phyloP scores from a whole-genome alignment of 2,888 invertebrate species.

The Prosapia bicincta region DNA sequence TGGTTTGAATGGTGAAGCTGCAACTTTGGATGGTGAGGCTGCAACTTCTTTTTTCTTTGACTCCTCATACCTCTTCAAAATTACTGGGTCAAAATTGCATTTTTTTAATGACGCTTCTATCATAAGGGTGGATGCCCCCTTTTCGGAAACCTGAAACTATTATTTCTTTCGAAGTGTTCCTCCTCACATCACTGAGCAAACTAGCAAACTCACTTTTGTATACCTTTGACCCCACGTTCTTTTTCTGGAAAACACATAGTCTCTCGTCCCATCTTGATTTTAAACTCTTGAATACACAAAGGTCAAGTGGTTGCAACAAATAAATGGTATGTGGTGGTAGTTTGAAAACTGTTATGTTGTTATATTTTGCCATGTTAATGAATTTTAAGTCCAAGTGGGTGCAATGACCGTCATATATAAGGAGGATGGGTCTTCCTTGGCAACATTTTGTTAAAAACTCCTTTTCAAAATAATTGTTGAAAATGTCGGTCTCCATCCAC shows the following conservation, averaged over 20 bases:
- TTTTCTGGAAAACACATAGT: neutral
- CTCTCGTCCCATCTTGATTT: conserved; percentile 8
- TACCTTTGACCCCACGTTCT: neutral
- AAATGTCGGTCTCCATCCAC: conserved; percentile 43
- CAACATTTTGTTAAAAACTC: neutral
- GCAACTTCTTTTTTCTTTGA: neutral
- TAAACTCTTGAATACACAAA: conserved; percentile 39
- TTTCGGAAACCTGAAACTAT: neutral
- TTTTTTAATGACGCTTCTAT: neutral
- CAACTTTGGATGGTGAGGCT: neutral
- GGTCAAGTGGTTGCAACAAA: conserved; percentile 39
- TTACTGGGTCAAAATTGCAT: neutral
- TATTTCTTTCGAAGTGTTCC: neutral
- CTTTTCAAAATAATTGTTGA: conserved; percentile 9
- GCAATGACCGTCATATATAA: conserved; percentile 32
- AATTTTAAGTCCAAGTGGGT: conserved; percentile 20
- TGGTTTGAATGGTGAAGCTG: too few species aligned
- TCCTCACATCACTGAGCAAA: neutral
- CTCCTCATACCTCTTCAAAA: neutral
- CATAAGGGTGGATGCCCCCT: neutral
- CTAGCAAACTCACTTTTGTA: neutral
- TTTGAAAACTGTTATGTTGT: conserved; percentile 29
- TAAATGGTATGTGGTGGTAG: conserved; percentile 37
- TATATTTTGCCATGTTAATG: conserved; percentile 11
- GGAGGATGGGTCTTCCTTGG: conserved; percentile 21